Evolutionary conservation across 2,113 vertebrate genomes (phyloP).

Genomic region (Spermophilus dauricus): DNA sequence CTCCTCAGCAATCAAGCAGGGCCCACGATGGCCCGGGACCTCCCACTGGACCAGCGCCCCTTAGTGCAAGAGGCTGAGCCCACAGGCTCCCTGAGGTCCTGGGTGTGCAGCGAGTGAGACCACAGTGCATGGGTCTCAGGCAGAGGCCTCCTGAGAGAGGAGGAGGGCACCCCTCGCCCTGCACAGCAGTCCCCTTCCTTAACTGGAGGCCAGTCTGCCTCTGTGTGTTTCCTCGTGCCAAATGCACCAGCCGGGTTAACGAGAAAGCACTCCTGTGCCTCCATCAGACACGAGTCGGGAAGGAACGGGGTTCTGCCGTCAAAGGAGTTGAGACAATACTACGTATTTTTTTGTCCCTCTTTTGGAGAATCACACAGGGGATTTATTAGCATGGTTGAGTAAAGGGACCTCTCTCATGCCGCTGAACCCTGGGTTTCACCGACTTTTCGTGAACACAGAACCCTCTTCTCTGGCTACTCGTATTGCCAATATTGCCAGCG

Average conservation of each 20-base stretch:
- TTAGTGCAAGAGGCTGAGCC: neutral
- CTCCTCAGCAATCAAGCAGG: neutral
- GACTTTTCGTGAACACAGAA: conserved; percentile 6
- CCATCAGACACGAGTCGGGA: neutral
- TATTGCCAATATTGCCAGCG: neutral
- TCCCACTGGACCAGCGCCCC: neutral
- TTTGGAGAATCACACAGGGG: neutral
- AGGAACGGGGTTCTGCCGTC: neutral
- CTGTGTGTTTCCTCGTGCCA: neutral
- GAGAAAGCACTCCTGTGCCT: neutral
- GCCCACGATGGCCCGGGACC: neutral
- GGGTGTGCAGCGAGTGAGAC: neutral
- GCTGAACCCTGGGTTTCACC: neutral
- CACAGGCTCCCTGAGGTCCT: neutral
- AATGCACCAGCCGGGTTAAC: neutral
- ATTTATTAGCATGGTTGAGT: neutral
- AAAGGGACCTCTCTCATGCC: neutral
- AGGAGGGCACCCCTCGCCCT: neutral
- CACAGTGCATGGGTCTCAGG: neutral
- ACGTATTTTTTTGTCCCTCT: neutral
- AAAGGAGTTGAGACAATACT: neutral
- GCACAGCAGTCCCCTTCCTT: neutral
- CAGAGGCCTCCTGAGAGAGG: neutral
- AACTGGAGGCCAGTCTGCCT: neutral
- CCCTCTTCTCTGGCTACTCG: neutral